Percentiles rank a stretch among this genome's conserved stretches.
phyloP scores from a whole-genome alignment of 1,140 invertebrate genomes.

The Drosophila yakuba region DNA sequence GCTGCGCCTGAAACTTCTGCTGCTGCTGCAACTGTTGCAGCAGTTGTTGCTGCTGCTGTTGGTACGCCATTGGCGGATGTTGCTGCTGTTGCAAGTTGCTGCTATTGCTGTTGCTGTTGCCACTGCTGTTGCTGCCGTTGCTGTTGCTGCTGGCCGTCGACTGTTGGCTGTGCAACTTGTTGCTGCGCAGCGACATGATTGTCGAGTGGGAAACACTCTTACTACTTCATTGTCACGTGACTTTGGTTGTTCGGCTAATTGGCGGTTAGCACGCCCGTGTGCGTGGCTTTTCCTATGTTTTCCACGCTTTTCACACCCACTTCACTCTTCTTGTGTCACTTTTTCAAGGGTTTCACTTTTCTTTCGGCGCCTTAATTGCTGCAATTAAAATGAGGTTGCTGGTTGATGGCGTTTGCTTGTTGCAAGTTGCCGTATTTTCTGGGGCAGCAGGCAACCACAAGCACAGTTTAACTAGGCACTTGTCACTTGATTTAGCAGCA shows the following conservation, averaged over 20 bases:
- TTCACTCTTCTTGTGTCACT: constrained; percentile 58
- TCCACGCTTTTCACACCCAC: constrained; percentile 36
- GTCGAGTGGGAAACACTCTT: constrained; percentile 2
- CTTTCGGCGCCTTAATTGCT: constrained; percentile 61
- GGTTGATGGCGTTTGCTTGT: constrained; percentile 18
- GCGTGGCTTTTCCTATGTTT: constrained; percentile 40
- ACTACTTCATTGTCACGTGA: constrained; percentile 48
- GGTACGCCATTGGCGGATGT: constrained; percentile 64
- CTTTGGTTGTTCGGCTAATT: constrained; percentile 44
- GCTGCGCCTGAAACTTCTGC: constrained; percentile 84
- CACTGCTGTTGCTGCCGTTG: constrained; percentile 32
- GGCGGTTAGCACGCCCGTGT: constrained; percentile 46
- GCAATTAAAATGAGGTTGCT: constrained; percentile 67
- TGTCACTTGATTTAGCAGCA: constrained; percentile 1
- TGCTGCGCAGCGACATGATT: constrained; percentile 80
- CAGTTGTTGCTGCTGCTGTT: constrained; percentile 83
- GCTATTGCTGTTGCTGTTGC: constrained; percentile 31
- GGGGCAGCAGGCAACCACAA: constrained; percentile 12
- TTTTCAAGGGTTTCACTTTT: constrained; percentile 66
- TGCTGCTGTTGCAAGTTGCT: constrained; percentile 15
- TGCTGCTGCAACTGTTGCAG: constrained; percentile 77
- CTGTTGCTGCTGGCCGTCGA: constrained; percentile 49
- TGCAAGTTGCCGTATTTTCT: constrained; percentile 27
- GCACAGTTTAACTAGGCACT: not conserved
- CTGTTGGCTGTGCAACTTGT: constrained; percentile 70